Evolutionary conservation across 2,113 vertebrate species (phyloP).

Genomic region (Struthidea cinerea): DNA sequence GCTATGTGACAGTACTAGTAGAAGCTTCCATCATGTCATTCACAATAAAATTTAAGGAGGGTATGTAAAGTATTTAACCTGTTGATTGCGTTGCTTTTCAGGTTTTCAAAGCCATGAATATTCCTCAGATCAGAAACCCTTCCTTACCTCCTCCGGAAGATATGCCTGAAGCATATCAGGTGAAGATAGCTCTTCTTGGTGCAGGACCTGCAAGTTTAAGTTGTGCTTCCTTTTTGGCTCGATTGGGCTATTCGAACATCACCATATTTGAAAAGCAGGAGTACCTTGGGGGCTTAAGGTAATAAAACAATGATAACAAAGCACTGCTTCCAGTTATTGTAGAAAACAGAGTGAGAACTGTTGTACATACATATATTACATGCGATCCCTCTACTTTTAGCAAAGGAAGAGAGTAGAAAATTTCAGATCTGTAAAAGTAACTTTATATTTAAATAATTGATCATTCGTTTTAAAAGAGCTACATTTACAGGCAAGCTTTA

Average conservation of each 20-base stretch:
- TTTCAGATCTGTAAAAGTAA: background rate
- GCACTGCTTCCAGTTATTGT: background rate
- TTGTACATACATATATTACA: background rate
- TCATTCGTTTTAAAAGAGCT: background rate
- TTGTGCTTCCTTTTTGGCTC: conserved; percentile 82
- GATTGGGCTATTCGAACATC: conserved; percentile 80
- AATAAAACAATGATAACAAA: background rate
- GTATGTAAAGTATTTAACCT: background rate
- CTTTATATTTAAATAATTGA: background rate
- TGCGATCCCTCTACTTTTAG: background rate
- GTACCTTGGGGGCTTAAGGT: conserved; percentile 85
- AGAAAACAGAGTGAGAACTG: background rate
- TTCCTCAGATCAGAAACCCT: conserved; percentile 80
- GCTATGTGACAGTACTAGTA: background rate
- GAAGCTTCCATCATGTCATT: background rate
- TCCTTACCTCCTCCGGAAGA: conserved; percentile 65
- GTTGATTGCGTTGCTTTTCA: conserved; percentile 45
- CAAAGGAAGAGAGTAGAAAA: background rate
- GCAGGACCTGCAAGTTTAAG: conserved; percentile 85
- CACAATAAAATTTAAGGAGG: background rate
- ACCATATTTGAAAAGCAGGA: conserved; percentile 84
- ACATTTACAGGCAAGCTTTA: background rate
- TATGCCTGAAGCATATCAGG: conserved; percentile 74
- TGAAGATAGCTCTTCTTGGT: conserved; percentile 83
- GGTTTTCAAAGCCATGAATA: conserved; percentile 85